Base-by-base conservation (phyloP, 2,888 invertebrate genomes). In the Lochmaea capreae region DNA sequence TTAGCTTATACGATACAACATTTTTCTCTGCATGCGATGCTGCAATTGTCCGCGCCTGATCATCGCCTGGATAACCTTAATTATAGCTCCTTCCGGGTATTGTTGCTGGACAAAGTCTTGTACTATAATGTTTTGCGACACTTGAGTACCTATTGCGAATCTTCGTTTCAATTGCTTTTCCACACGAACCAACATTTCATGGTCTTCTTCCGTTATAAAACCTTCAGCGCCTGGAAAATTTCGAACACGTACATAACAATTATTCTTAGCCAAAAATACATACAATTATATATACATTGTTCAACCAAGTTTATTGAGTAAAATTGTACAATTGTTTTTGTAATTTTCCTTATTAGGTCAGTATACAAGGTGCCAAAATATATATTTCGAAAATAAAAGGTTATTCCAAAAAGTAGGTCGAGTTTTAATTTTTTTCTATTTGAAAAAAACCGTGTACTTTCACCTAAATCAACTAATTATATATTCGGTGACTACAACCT, bases 111-210 rank as follows among this genome's bases (percentile, higher is more conserved):
- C 86, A 83, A 94, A 95, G 88, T 98, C 98, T 84, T 96, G 95
- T 43, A 99, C 90, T 79, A 99, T 96, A 78, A 94, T 95, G 84
- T 96, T 95, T 85, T 98, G 97, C 0, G 98, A 97, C 0, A 98
- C 97, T 88, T 97, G 97, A 0, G 97, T 95, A n/a, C 98, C 98
- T 77, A 98, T 94, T 0, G 96, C 95, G 87, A 98, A 98, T 73
- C 98, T 90, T 70, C 94, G 91, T 88, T 98, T 99, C 73, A 99
- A 86, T 86, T 99, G 98, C 83, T 94, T 96, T 86, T 99, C 99
- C 77, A 99, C 94, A 8, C 96, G 92, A 57, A 91, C 90, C 49
- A 99, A 86, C 86, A 93, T 92, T 84, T 98, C 97, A 82, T 96
- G 96, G 86, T 99, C 98, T 86, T 97, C 97, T 81, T 96, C 94